A percentile compares a stretch with the other conserved stretches of the same genome.
Evolutionary conservation across 1,140 invertebrate genomes (phyloP).

Genomic region (Holotrichia oblita): DNA sequence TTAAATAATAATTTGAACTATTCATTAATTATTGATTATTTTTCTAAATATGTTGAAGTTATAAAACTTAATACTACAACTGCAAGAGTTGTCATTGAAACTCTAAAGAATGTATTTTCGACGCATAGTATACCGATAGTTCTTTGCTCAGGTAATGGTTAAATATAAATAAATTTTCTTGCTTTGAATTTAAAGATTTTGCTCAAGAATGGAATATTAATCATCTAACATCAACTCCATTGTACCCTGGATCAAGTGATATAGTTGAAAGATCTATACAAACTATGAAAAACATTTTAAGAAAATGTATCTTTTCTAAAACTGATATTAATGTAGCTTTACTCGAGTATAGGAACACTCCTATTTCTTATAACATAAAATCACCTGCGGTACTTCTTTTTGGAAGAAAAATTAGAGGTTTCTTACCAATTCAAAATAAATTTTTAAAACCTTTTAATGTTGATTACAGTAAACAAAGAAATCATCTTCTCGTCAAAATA

Average conservation of each 20-base stretch:
- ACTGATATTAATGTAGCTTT: conserved; percentile 37
- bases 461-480: conserved; percentile 19
- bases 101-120: conserved; percentile 39
- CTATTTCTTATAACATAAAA: conserved; percentile 18
- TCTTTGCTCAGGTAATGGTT: conserved; percentile 45
- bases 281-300: conserved; percentile 39
- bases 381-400: conserved; percentile 26
- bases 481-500: conserved; percentile 15
- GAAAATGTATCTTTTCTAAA: too few species aligned
- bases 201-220: too few species aligned
- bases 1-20: too few species aligned
- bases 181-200: conserved; percentile 27
- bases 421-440: background rate
- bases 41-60: too few species aligned
- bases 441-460: conserved; percentile 13
- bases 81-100: conserved; percentile 9
- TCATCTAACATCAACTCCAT: too few species aligned
- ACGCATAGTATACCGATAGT: conserved; percentile 44
- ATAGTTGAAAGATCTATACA: conserved; percentile 33
- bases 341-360: conserved; percentile 25
- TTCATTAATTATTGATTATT: background rate
- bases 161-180: conserved; percentile 42
- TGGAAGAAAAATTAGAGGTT: conserved; percentile 8
- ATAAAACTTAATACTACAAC: conserved; percentile 6
- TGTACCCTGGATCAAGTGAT: conserved; percentile 34